Percentiles rank a stretch among this genome's conserved stretches.
These are phyloP conservation scores for Pseudobourletiella spinata DNA, from an alignment of 1,140 invertebrate genomes.

Conservation along the genomic window DNA sequence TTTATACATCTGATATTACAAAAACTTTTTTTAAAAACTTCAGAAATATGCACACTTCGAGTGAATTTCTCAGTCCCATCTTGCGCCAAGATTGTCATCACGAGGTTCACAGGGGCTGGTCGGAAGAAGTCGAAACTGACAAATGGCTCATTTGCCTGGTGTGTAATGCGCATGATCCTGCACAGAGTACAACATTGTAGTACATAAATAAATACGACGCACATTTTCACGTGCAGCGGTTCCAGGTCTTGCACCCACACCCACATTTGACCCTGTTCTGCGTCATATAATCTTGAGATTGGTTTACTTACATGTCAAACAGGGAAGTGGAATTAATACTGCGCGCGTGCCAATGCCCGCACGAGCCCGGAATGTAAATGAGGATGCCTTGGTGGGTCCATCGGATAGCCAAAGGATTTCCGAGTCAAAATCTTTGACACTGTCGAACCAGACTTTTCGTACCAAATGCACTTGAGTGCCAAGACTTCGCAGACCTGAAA, in stretches of 20 bases:
- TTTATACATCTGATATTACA: too few species aligned
- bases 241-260: too few species aligned
- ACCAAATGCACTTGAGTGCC: neutral
- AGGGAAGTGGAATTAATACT: neutral
- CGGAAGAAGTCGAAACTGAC: neutral
- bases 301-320: constrained; percentile 2
- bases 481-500: neutral
- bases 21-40: neutral
- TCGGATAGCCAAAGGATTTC: neutral
- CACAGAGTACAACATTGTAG: too few species aligned
- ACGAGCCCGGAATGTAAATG: neutral
- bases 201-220: too few species aligned
- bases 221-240: too few species aligned
- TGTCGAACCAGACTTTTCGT: neutral
- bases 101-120: neutral
- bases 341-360: neutral
- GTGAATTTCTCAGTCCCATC: neutral
- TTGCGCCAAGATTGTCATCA: neutral
- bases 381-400: neutral
- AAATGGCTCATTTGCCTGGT: neutral
- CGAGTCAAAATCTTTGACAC: neutral
- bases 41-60: neutral
- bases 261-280: too few species aligned
- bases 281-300: neutral
- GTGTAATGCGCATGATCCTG: neutral